Conservation (phyloP, 2,113 vertebrate species). For the Malurus melanocephalus region DNA sequence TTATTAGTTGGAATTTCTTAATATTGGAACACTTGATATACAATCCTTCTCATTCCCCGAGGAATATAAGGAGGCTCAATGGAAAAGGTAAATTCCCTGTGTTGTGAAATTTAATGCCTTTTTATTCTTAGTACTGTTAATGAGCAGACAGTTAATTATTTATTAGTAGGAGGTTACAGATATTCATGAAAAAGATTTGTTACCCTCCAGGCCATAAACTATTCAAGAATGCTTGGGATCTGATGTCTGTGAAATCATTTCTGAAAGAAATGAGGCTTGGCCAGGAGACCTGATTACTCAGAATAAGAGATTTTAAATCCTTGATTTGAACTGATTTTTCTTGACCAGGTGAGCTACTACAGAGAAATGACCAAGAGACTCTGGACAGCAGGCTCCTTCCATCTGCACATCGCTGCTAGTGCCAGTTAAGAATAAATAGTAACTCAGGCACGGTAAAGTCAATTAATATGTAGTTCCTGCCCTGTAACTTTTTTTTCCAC, state of each 20-base stretch:
- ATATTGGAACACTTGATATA: constrained; percentile 37
- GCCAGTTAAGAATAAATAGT: neutral
- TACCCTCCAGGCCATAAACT: constrained; percentile 19
- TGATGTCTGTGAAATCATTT: constrained; percentile 36
- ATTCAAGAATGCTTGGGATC: constrained; percentile 52
- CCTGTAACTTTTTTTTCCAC: neutral
- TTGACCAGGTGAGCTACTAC: neutral
- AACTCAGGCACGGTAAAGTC: neutral
- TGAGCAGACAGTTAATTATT: constrained; percentile 36
- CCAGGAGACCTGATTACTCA: neutral
- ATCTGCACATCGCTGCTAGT: neutral
- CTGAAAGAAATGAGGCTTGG: neutral
- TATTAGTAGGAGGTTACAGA: constrained; percentile 49
- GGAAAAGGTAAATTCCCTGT: neutral
- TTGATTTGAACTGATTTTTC: neutral
- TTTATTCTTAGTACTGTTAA: neutral
- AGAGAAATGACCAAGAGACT: neutral
- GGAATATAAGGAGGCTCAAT: neutral
- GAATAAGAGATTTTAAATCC: neutral
- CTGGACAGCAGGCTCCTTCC: neutral
- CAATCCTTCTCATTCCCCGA: constrained; percentile 24
- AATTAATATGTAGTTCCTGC: neutral
- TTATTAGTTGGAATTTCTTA: constrained; percentile 74
- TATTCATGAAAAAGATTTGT: constrained; percentile 50
- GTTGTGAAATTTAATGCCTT: neutral